Conservation (phyloP, 2,888 invertebrate genomes). For the Rugalucina vietnamica region DNA sequence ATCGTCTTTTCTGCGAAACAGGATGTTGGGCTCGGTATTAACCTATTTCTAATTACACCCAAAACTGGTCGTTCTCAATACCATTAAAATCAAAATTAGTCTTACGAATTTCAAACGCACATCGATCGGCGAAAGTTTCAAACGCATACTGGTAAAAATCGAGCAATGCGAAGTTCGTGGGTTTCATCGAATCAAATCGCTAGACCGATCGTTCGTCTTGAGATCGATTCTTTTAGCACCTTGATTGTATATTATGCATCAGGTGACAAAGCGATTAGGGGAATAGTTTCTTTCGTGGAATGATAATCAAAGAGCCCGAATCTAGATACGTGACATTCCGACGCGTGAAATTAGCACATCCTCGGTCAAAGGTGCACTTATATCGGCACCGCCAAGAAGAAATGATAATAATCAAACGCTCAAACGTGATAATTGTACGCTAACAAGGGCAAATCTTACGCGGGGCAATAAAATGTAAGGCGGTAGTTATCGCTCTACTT, state of each 20-base stretch:
- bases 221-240: neutral
- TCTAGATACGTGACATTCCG: neutral
- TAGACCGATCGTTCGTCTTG: neutral
- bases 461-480: neutral
- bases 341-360: neutral
- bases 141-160: too few relatives aligned
- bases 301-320: neutral
- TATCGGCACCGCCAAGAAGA: neutral
- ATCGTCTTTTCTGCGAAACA: too few relatives aligned
- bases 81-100: too few relatives aligned
- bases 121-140: too few relatives aligned
- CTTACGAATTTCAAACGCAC: too few relatives aligned
- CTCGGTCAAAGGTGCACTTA: neutral
- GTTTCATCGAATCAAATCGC: neutral
- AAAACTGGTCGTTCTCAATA: too few relatives aligned
- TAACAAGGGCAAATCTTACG: neutral
- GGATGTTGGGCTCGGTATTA: too few relatives aligned
- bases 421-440: neutral
- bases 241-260: neutral
- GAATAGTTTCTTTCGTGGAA: neutral
- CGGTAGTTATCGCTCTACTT: neutral
- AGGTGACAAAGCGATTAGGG: neutral
- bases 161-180: too few relatives aligned
- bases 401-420: constrained; percentile 3
- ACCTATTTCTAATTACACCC: too few relatives aligned